A percentile compares a stretch with the other conserved stretches of the same genome.
Evolutionary conservation across 1,140 invertebrate genomes (phyloP).

Genomic region (Zaprionus vittiger): DNA sequence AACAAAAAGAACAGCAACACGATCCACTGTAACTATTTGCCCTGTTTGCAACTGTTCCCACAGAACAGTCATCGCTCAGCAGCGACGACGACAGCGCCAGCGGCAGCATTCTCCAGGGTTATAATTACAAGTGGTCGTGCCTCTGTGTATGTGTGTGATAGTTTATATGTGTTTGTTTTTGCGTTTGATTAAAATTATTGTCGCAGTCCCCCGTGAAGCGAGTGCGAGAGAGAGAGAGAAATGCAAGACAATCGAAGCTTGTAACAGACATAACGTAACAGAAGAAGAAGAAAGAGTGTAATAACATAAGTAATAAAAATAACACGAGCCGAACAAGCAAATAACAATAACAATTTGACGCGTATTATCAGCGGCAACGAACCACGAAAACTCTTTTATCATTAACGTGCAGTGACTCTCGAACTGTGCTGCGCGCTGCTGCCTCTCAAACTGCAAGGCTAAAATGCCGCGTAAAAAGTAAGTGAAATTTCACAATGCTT

Average conservation of each 20-base stretch:
- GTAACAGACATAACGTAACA: background rate
- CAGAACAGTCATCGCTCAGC: constrained; percentile 39
- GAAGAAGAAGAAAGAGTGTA: background rate
- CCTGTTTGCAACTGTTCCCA: constrained; percentile 11
- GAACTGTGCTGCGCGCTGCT: constrained; percentile 14
- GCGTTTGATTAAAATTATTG: constrained; percentile 33
- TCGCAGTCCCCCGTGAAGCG: constrained; percentile 11
- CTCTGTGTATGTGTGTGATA: background rate
- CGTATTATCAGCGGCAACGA: background rate
- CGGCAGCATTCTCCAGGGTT: constrained; percentile 12
- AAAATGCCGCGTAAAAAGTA: constrained; percentile 61
- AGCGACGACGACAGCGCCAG: constrained; percentile 8
- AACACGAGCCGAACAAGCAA: background rate
- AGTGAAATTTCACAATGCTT: constrained; percentile 19
- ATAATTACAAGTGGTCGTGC: constrained; percentile 29
- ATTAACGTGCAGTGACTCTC: constrained; percentile 9
- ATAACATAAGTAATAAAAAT: background rate
- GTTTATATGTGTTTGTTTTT: constrained; percentile 5
- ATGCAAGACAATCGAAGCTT: background rate
- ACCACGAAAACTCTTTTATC: constrained; percentile 2
- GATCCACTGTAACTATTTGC: constrained; percentile 8
- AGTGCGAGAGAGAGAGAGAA: background rate
- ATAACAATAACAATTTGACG: constrained; percentile 9
- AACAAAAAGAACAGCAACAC: constrained; percentile 11
- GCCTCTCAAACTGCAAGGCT: constrained; percentile 24